Evolutionary conservation across 1,140 invertebrate species (phyloP).

Genomic region (Kradibia gibbosae): DNA sequence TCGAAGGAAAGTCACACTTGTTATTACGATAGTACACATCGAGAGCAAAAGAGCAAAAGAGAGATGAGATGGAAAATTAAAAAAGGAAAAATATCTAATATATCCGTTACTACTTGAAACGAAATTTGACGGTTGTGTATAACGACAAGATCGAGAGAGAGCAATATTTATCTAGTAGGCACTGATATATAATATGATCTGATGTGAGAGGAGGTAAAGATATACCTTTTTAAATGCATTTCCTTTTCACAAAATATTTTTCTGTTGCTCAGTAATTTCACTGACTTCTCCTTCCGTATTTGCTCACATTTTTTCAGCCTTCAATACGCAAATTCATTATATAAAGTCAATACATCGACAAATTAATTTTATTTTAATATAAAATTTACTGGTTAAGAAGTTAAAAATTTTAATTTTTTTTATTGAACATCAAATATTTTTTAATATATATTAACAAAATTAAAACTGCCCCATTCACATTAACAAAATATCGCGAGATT

Average conservation of each 20-base stretch:
- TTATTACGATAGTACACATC: constrained; percentile 4
- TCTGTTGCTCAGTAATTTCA: background rate
- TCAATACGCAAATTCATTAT: background rate
- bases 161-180: constrained; percentile 27
- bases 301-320: background rate
- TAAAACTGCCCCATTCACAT: too few relatives aligned
- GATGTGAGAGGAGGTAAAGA: background rate
- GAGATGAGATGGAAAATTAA: background rate
- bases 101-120: constrained; percentile 17
- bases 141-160: background rate
- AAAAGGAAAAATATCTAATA: background rate
- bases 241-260: background rate
- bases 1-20: background rate
- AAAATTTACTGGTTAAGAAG: too few relatives aligned
- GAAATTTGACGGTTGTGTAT: constrained; percentile 9
- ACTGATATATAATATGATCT: background rate
- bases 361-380: too few relatives aligned
- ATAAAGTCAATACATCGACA: background rate
- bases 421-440: too few relatives aligned
- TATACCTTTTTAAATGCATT: background rate
- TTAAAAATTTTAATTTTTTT: too few relatives aligned
- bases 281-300: background rate
- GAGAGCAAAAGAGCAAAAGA: background rate
- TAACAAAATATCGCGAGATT: too few relatives aligned
- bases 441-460: too few relatives aligned